Conservation (phyloP, 2,797 vertebrate genomes). For the Darevskia mixta region DNA sequence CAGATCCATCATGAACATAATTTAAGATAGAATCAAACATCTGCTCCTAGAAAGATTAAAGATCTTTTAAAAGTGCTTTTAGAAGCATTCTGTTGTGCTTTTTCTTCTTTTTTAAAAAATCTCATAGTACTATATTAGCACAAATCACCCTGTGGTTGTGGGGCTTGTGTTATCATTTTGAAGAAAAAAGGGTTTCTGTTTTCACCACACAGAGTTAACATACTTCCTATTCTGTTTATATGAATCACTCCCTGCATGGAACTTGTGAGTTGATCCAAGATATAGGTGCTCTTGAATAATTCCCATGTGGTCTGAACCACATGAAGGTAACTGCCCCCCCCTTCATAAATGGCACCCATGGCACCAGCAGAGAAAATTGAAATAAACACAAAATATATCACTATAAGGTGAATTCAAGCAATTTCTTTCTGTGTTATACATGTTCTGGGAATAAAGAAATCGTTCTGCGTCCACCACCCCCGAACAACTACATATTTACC, state of each 20-base stretch:
- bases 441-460: not conserved
- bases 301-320: not conserved
- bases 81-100: not conserved
- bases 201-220: not conserved
- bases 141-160: not conserved
- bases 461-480: not conserved
- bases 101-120: not conserved
- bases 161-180: not conserved
- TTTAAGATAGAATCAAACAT: not conserved
- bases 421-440: slow-evolving; percentile 3
- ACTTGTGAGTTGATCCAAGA: not conserved
- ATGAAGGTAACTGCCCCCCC: not conserved
- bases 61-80: too few relatives aligned
- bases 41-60: not conserved
- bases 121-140: not conserved
- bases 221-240: not conserved
- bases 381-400: slow-evolving; percentile 1
- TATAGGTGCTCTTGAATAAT: not conserved
- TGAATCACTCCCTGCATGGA: not conserved
- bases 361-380: not conserved
- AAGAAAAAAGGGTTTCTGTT: not conserved
- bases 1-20: not conserved
- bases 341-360: not conserved
- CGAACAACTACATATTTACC: not conserved
- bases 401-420: not conserved